Evolutionary conservation across 2,888 invertebrate species (phyloP), one percentile per base, ranked within the genome.

Genomic region (Drosophila subquinaria): DNA sequence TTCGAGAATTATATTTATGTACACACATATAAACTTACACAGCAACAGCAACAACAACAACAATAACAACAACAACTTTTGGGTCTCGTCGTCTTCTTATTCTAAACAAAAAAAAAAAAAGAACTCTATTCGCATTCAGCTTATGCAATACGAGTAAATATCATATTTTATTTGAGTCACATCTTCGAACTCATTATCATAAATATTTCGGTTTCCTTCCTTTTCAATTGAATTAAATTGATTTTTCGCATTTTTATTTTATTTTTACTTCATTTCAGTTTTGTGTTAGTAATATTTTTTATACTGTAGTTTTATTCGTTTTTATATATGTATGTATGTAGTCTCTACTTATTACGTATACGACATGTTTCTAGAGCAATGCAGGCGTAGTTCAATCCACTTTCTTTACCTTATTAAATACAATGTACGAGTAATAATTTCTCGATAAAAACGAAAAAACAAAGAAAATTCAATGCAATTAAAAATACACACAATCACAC

Each of bases 321-420:
- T 35, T 43, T 23, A 20, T 45, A 35, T 33, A 27, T 23, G 6
- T 27, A 23, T 23, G 4, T 23, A 27, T 69, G 65, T 66, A 57
- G 48, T 48, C 42, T 65, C 55, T 63, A 53, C 38, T 47, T 30
- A 61, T 70, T 75, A 73, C 79, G 79, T 62, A 72, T 84, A 79
- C 74, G 66, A 66, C 78, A 73, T 66, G 69, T 76, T 70, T 27
- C 73, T 75, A 79, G 71, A 77, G 87, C 87, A 87, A 85, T 89
- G 83, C 86, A 90, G 89, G 88, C 90, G 88, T 83, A 87, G 89
- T 89, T 90, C 90, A 90, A 88, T 88, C 88, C 90, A 90, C 84
- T 80, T 80, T 81, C 17, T 86, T 36, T 56, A 67, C 60, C 75
- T 74, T 74, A 75, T 68, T 60, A 56, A 30, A 63, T 74, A 79